phyloP scores from a whole-genome alignment of 2,797 vertebrate genomes.

The Girardinus metallicus region DNA sequence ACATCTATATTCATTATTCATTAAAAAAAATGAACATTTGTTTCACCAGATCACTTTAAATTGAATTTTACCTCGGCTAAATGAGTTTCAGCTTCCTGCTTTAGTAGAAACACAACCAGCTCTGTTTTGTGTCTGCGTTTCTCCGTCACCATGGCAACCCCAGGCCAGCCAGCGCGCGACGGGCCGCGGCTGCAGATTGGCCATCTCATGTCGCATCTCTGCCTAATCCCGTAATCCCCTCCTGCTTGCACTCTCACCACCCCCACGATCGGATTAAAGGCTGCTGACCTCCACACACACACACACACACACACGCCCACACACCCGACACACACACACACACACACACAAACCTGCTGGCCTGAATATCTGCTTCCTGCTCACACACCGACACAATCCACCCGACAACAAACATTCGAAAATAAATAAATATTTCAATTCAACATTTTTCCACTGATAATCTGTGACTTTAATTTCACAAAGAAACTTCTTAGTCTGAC shows the following conservation, averaged over 20 bases:
- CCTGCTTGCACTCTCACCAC: constrained; percentile 59
- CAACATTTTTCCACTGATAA: background rate
- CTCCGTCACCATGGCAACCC: constrained; percentile 3
- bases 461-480: too few relatives aligned
- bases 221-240: constrained; percentile 68
- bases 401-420: background rate
- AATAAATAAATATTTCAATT: background rate
- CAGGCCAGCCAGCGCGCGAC: background rate
- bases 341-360: constrained; percentile 37
- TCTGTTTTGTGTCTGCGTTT: background rate
- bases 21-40: background rate
- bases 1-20: background rate
- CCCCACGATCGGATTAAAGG: constrained; percentile 53
- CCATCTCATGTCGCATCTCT: constrained; percentile 69
- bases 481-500: too few relatives aligned
- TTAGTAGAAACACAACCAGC: background rate
- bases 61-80: background rate
- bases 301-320: constrained; percentile 8
- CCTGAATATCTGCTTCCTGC: constrained; percentile 50
- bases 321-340: constrained; percentile 4
- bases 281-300: constrained; percentile 30
- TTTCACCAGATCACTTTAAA: background rate
- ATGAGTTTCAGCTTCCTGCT: constrained; percentile 1
- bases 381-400: constrained; percentile 9
- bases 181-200: constrained; percentile 54